Conservation (phyloP, 2,797 vertebrate species). For the Gymnodraco acuticeps region DNA sequence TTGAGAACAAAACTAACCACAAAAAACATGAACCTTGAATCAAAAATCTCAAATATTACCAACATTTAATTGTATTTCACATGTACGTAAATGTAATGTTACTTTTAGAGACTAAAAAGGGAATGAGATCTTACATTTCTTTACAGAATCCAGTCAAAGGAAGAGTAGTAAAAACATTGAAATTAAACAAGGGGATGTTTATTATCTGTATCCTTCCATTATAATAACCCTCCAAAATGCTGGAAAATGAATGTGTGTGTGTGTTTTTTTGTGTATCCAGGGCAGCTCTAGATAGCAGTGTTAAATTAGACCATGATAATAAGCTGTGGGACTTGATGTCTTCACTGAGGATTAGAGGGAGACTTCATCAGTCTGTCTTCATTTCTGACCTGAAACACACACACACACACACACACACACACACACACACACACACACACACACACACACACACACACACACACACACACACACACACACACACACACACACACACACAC, state of each 20-base stretch:
- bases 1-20: too few relatives aligned
- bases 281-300: slow-evolving; percentile 82
- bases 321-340: slow-evolving; percentile 82
- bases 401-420: slow-evolving; percentile 50
- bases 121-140: neutral
- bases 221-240: slow-evolving; percentile 21
- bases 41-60: neutral
- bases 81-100: neutral
- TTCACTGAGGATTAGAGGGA: slow-evolving; percentile 74
- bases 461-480: slow-evolving; percentile 39
- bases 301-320: slow-evolving; percentile 88
- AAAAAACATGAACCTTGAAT: too few relatives aligned
- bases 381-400: slow-evolving; percentile 75
- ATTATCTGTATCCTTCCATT: slow-evolving; percentile 4
- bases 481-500: slow-evolving; percentile 7
- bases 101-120: neutral
- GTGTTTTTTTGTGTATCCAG: slow-evolving; percentile 73
- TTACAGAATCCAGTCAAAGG: neutral
- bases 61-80: too few relatives aligned
- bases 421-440: slow-evolving; percentile 44
- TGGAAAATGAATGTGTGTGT: slow-evolving; percentile 21
- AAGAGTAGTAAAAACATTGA: slow-evolving; percentile 5
- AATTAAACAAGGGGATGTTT: slow-evolving; percentile 16
- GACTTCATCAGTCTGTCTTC: slow-evolving; percentile 75
- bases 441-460: slow-evolving; percentile 22